Conservation (phyloP, 2,888 invertebrate genomes). For the Dione juno region DNA sequence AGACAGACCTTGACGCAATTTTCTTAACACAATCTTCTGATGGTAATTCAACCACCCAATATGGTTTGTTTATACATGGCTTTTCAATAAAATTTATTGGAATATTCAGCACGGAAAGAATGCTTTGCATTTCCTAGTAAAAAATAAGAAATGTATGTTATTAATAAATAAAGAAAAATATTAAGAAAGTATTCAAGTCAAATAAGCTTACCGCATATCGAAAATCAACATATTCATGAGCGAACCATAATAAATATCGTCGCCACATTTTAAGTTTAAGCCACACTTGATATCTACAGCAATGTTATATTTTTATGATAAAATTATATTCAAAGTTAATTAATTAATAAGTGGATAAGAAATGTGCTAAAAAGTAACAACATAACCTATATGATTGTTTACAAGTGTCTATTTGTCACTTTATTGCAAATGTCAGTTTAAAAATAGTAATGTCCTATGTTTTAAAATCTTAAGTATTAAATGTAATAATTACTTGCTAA, state of each 20-base stretch:
- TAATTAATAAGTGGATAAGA: not conserved
- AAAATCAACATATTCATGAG: conserved; percentile 94
- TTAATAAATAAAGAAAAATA: not conserved
- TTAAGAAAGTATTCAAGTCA: not conserved
- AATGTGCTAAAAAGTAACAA: not conserved
- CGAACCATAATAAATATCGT: conserved; percentile 94
- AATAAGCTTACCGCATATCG: conserved; percentile 86
- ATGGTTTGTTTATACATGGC: conserved; percentile 86
- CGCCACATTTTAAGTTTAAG: conserved; percentile 75
- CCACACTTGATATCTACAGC: not conserved
- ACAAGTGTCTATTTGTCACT: not conserved
- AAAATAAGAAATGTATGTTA: not conserved
- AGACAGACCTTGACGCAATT: conserved; percentile 91
- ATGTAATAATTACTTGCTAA: too few species aligned
- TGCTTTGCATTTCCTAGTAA: conserved; percentile 91
- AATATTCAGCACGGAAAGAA: conserved; percentile 85
- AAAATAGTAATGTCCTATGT: too few species aligned
- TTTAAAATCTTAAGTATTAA: too few species aligned
- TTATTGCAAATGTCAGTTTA: not conserved
- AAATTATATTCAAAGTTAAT: not conserved
- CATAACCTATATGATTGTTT: conserved; percentile 16
- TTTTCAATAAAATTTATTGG: conserved; percentile 83
- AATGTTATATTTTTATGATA: not conserved
- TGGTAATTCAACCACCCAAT: conserved; percentile 91
- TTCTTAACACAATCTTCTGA: conserved; percentile 87